Base-by-base conservation (phyloP, 2,888 invertebrate species). In the Hydroisotoma schaefferi region DNA sequence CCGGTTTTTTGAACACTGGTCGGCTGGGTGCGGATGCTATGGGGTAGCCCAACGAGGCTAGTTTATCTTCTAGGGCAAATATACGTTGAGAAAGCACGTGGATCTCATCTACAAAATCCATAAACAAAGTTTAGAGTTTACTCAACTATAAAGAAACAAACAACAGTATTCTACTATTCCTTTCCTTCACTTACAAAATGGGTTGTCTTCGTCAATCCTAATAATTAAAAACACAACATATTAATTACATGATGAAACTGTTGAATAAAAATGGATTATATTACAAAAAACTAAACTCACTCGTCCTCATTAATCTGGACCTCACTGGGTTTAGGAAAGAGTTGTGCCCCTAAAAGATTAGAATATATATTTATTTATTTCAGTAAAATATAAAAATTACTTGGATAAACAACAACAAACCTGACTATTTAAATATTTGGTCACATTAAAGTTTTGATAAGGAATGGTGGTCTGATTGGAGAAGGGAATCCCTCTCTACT, bases 151-250 rank as follows among this genome's bases (percentile, higher is more conserved):
- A 48, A 8, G 23, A 38, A 33, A 12, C 4, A 40, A 53, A 52
- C 22, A 4, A n/a, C n/a, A n/a, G n/a, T n/a, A n/a, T n/a, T n/a
- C n/a, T n/a, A n/a, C n/a, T n/a, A n/a, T n/a, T n/a, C n/a, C n/a
- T n/a, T n/a, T n/a, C n/a, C n/a, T 47, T 23, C 6, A 46, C 59
- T 65, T 65, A 65, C 65, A 65, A 46, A 65, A 65, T 20, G 65
- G 65, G 54, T 65, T 65, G n/a, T 65, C 59, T 15, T 59, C 57
- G 23, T 56, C 56, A n/a, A 38, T 43, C 23, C 57, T 59, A 6
- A 22, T 22, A 57, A 56, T 27, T 40, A 44, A 37, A 51, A 59
- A 29, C 20, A 15, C 29, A 28, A 49, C 25, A 56, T 40, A 46
- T 12, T 38, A 5, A 56, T 47, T 46, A n/a, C n/a, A n/a, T n/a